Percentiles rank a stretch among this genome's conserved stretches.
phyloP scores from a whole-genome alignment of 2,888 invertebrate species.

The Dioctria rufipes region DNA sequence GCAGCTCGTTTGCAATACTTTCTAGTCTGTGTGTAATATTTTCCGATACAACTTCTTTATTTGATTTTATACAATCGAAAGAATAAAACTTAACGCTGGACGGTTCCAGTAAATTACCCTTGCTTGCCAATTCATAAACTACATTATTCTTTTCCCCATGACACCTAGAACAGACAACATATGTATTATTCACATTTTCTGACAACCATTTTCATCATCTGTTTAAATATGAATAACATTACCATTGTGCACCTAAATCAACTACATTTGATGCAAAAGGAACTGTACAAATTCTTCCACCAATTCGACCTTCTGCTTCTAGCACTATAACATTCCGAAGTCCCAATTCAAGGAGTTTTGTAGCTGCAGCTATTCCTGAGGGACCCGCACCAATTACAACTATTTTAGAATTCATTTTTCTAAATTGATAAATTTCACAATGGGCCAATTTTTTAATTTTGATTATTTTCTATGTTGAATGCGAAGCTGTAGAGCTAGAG shows the following conservation, averaged over 20 bases:
- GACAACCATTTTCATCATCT: background rate
- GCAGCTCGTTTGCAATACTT: constrained; percentile 68
- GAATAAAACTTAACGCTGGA: constrained; percentile 65
- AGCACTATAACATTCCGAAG: constrained; percentile 73
- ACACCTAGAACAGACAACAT: constrained; percentile 69
- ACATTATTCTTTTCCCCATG: constrained; percentile 80
- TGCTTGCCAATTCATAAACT: constrained; percentile 74
- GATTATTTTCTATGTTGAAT: too few species aligned
- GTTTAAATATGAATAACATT: constrained; percentile 3
- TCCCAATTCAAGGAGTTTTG: constrained; percentile 69
- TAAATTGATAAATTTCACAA: background rate
- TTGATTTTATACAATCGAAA: constrained; percentile 67
- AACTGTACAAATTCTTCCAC: constrained; percentile 76
- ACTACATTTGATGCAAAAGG: constrained; percentile 74
- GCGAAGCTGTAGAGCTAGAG: too few species aligned
- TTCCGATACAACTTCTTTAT: constrained; percentile 68
- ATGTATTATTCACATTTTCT: background rate
- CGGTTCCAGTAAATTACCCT: constrained; percentile 63
- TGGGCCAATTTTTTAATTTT: too few species aligned
- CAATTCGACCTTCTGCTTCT: constrained; percentile 77
- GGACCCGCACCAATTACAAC: constrained; percentile 70
- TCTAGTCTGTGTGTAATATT: constrained; percentile 66
- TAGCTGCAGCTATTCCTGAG: constrained; percentile 70
- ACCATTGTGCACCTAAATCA: constrained; percentile 87
- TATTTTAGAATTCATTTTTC: constrained; percentile 62